These are phyloP conservation scores for Ammospiza caudacuta DNA, from an alignment of 2,113 vertebrate species.

Conservation along the genomic window DNA sequence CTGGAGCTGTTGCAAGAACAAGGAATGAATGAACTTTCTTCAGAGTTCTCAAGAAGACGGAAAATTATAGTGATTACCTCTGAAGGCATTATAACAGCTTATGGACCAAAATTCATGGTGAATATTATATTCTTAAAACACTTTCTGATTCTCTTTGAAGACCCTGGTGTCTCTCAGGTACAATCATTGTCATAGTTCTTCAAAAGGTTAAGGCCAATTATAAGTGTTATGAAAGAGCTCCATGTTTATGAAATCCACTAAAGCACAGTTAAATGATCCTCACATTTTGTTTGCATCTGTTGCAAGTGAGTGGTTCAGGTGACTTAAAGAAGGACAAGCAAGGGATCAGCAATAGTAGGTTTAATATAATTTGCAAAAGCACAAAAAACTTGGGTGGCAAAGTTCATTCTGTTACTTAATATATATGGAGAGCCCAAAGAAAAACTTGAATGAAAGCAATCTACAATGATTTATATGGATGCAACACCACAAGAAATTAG, in stretches of 20 bases:
- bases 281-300: not conserved
- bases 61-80: not conserved
- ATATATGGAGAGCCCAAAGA: not conserved
- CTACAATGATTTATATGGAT: not conserved
- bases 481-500: not conserved
- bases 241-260: not conserved
- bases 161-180: not conserved
- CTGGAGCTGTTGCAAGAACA: not conserved
- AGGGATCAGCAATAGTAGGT: not conserved
- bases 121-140: conserved; percentile 49
- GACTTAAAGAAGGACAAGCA: not conserved
- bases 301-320: not conserved
- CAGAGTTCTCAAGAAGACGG: not conserved
- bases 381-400: not conserved
- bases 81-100: conserved; percentile 36
- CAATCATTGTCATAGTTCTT: not conserved
- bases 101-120: conserved; percentile 13
- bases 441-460: not conserved
- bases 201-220: not conserved
- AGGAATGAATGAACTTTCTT: not conserved
- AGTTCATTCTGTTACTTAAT: not conserved
- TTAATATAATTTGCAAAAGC: not conserved
- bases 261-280: not conserved
- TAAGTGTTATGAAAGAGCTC: not conserved
- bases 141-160: conserved; percentile 18